Percentiles rank a stretch among this genome's conserved stretches.
These are phyloP conservation scores for Spinus olivaceus DNA, from an alignment of 2,797 vertebrate genomes.

Conservation along the genomic window DNA sequence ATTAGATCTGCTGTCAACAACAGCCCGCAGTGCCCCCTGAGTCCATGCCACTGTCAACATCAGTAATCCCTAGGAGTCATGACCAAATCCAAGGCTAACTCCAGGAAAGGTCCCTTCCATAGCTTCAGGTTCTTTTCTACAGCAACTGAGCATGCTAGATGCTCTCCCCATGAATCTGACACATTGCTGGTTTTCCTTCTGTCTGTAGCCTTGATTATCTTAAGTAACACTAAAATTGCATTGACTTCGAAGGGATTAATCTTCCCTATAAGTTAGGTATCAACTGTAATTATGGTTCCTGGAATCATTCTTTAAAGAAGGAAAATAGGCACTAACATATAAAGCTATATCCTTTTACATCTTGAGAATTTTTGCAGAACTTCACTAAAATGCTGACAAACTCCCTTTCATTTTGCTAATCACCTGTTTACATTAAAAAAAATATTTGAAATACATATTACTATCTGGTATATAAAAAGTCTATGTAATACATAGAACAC, in stretches of 20 bases:
- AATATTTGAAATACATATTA: neutral
- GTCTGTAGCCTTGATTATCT: neutral
- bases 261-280: neutral
- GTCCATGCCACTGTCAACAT: neutral
- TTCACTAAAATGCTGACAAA: neutral
- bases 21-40: neutral
- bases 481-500: neutral
- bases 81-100: neutral
- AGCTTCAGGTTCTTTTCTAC: neutral
- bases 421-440: neutral
- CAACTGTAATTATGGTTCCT: neutral
- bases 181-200: neutral
- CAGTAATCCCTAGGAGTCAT: neutral
- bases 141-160: neutral
- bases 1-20: neutral
- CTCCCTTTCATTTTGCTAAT: neutral
- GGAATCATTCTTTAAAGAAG: neutral
- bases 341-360: neutral
- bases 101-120: neutral
- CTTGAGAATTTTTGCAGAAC: neutral
- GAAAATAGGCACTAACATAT: neutral
- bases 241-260: neutral
- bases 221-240: neutral
- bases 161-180: neutral
- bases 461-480: neutral